Evolutionary conservation across 1,140 invertebrate species (phyloP).

Genomic region (Drosophila parabipectinata): DNA sequence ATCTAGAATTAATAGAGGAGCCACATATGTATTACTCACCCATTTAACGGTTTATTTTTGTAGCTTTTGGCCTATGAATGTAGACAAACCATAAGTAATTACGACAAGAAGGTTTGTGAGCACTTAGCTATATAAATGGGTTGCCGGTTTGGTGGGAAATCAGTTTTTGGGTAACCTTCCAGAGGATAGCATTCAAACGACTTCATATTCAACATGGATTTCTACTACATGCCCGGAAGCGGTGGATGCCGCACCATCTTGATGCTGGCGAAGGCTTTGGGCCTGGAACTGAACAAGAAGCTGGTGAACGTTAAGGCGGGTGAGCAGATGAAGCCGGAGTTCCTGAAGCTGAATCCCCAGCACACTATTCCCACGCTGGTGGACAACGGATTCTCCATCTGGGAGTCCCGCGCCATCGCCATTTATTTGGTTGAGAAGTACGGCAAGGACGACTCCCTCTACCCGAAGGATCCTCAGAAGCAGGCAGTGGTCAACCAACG

Average conservation of each 20-base stretch:
- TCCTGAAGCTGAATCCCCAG: constrained; percentile 71
- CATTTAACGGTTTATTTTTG: not conserved
- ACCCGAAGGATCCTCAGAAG: constrained; percentile 85
- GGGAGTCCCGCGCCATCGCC: constrained; percentile 70
- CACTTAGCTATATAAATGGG: too few relatives aligned
- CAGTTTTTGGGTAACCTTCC: too few relatives aligned
- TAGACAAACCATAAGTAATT: too few relatives aligned
- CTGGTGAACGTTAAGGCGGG: constrained; percentile 86
- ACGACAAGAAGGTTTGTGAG: too few relatives aligned
- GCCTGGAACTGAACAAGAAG: constrained; percentile 81
- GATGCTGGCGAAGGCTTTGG: constrained; percentile 84
- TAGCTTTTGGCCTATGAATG: too few relatives aligned
- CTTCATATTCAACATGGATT: constrained; percentile 33
- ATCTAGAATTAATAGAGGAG: not conserved
- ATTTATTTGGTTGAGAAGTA: constrained; percentile 71
- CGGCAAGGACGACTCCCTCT: constrained; percentile 84
- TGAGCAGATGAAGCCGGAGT: constrained; percentile 89
- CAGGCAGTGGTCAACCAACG: constrained; percentile 85
- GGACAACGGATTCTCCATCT: constrained; percentile 60
- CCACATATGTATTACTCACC: not conserved
- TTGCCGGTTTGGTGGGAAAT: too few relatives aligned
- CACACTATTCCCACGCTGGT: constrained; percentile 74
- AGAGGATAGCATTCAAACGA: too few relatives aligned
- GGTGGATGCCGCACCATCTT: constrained; percentile 83
- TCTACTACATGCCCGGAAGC: constrained; percentile 41